phyloP scores from a whole-genome alignment of 2,797 vertebrate genomes.

The Enteromius trimaculatus region DNA sequence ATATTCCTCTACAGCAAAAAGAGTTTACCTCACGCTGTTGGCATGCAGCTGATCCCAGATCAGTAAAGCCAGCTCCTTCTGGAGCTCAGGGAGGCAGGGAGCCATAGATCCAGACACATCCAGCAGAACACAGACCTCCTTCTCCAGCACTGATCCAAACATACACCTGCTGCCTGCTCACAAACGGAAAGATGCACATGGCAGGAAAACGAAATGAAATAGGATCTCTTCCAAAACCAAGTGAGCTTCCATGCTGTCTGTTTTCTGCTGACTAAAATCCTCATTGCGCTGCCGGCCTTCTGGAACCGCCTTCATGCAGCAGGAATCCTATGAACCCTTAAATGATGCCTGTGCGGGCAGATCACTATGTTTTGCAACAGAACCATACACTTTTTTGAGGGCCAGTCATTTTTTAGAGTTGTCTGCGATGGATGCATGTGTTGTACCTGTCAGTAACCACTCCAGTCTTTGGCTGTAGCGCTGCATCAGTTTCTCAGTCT shows the following conservation, averaged over 20 bases:
- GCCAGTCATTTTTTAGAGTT: too few relatives aligned
- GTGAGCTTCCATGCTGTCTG: neutral
- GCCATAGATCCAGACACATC: conserved; percentile 84
- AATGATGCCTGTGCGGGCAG: neutral
- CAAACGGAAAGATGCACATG: neutral
- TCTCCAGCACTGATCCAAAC: conserved; percentile 82
- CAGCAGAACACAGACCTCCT: conserved; percentile 78
- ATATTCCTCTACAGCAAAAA: neutral
- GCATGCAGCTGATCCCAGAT: conserved; percentile 85
- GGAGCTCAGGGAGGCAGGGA: conserved; percentile 69
- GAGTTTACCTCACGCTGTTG: conserved; percentile 53
- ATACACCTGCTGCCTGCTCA: conserved; percentile 78
- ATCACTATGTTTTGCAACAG: neutral
- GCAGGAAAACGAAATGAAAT: neutral
- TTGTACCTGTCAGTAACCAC: conserved; percentile 83
- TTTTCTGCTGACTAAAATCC: conserved; percentile 1
- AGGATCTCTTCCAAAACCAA: neutral
- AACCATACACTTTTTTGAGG: neutral
- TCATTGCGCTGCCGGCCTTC: neutral
- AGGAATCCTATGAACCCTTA: neutral
- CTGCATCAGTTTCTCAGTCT: conserved; percentile 67
- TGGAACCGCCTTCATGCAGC: neutral
- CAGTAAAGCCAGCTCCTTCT: conserved; percentile 74
- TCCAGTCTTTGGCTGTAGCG: conserved; percentile 75
- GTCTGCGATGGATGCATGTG: too few relatives aligned